Evolutionary conservation across 2,797 vertebrate genomes (phyloP), one percentile per base, ranked within the genome.

Genomic region (Petrocephalus sullivani): DNA sequence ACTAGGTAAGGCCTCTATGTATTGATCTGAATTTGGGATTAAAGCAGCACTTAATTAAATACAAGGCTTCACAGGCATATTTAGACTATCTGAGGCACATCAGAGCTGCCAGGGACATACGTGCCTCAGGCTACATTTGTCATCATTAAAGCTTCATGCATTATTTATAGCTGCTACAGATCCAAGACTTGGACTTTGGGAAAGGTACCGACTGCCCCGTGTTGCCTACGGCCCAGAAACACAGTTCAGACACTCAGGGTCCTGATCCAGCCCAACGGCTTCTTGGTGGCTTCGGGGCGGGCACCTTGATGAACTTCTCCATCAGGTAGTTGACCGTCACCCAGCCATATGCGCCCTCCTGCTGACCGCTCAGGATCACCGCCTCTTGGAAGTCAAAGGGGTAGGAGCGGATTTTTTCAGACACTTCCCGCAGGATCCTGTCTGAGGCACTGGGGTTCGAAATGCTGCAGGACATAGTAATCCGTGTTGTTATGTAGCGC

Each of bases 291-390:
- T 12, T 2, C n/a, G 46, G 0, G 83, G 7, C 58, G 14, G 0
- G 33, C 90, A 99, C 98, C 97, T 98, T 96, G 23, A 97, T 94
- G 88, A 99, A 96, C 92, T 95, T 96, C 83, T 96, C 95, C 87
- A 96, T 93, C 41, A 98, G 92, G 88, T 98, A 98, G 94, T 99
- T 99, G 91, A 96, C 94, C 0, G 97, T 98, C 92, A 98, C 96
- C 97, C 97, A 99, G 51, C 97, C 97, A 0, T 96, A 97, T 0
- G 96, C 95, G 0, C 97, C 98, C 90, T 99, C 98, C 0, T 97
- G 94, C 41, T 93, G 92, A 12, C 97, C 97, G 0, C 92, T 93
- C 86, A 98, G 93, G 85, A 99, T 95, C 3, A 89, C 92, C 0
- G 97, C 97, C 0, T 96, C 97, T 87, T 16, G 91, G 92, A 96